Evolutionary conservation across 2,797 vertebrate genomes (phyloP).

Genomic region (Oreonectes daqikongensis): DNA sequence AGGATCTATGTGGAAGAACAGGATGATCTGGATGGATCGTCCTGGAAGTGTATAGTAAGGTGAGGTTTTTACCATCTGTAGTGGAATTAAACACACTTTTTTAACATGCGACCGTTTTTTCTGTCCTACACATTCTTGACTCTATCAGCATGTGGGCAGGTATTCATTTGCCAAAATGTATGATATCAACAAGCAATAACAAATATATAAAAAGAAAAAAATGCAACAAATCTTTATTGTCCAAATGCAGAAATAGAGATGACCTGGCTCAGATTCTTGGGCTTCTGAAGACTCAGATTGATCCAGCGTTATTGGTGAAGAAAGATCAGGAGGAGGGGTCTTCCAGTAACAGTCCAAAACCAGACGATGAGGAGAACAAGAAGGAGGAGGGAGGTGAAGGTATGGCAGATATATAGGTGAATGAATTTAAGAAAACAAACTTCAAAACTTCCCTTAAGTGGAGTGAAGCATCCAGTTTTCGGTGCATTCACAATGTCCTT

Average conservation of each 20-base stretch:
- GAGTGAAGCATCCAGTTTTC: too few relatives aligned
- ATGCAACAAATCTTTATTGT: background rate
- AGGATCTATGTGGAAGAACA: constrained; percentile 95
- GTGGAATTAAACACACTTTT: background rate
- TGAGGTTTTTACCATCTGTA: constrained; percentile 58
- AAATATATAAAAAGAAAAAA: background rate
- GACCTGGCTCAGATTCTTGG: constrained; percentile 91
- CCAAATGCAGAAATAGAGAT: constrained; percentile 82
- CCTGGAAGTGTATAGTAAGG: constrained; percentile 97
- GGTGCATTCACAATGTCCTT: background rate
- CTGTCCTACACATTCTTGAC: too few relatives aligned
- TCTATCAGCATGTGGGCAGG: background rate
- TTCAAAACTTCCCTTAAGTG: too few relatives aligned
- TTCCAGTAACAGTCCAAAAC: constrained; percentile 75
- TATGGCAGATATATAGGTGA: constrained; percentile 8
- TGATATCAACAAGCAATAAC: background rate
- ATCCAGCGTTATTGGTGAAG: constrained; percentile 87
- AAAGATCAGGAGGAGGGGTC: constrained; percentile 76
- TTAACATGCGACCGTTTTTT: background rate
- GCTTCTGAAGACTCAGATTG: constrained; percentile 95
- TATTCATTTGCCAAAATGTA: background rate
- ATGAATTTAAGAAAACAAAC: background rate
- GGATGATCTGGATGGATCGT: constrained; percentile 91
- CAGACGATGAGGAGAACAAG: constrained; percentile 73
- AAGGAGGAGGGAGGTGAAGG: constrained; percentile 51